A percentile compares a stretch with the other conserved stretches of the same genome.
Conservation (phyloP, 2,888 invertebrate genomes). For the Cryptus armator region DNA sequence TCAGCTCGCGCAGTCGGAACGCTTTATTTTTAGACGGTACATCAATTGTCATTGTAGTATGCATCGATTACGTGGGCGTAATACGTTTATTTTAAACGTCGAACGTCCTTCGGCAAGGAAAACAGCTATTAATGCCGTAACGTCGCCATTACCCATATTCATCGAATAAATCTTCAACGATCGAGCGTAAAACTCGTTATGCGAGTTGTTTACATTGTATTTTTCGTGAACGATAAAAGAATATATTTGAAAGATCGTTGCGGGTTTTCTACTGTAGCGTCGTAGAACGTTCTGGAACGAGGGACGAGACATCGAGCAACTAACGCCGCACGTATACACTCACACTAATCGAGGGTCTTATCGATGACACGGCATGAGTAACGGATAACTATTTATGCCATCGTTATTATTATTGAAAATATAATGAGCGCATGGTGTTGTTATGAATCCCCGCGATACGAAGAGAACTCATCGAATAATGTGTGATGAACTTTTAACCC, state of each 20-base stretch:
- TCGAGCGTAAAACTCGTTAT: not conserved
- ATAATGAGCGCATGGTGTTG: not conserved
- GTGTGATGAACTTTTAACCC: not conserved
- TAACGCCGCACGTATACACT: not conserved
- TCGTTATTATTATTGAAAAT: constrained; percentile 15
- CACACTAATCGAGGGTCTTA: constrained; percentile 15
- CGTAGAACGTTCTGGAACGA: constrained; percentile 20
- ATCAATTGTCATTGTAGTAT: not conserved
- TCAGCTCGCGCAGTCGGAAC: not conserved
- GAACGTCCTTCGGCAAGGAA: no score
- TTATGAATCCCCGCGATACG: not conserved
- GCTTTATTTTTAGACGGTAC: not conserved
- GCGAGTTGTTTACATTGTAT: not conserved
- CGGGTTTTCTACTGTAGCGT: not conserved
- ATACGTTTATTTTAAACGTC: not conserved
- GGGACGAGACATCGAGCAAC: not conserved
- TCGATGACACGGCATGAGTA: constrained; percentile 20
- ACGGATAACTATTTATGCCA: constrained; percentile 4
- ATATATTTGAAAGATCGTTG: not conserved
- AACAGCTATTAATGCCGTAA: not conserved
- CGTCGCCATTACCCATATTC: not conserved
- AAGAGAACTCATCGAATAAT: not conserved
- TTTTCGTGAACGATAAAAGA: not conserved
- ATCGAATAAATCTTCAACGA: not conserved
- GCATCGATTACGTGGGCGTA: not conserved